Conservation (phyloP, 2,113 vertebrate species). For the Ivindomyrus marchei region DNA sequence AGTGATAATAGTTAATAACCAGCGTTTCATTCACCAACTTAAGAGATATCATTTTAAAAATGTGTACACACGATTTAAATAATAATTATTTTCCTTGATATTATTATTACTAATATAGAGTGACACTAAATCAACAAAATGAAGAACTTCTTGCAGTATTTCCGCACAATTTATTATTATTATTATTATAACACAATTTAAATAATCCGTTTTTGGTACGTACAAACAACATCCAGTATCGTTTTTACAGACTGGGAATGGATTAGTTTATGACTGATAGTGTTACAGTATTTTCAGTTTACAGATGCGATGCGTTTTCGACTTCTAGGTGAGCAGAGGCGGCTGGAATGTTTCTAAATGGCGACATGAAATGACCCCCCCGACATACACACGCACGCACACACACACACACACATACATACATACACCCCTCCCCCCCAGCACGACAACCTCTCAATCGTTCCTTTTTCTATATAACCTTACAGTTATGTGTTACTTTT, state of each 20-base stretch:
- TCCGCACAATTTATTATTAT: not conserved
- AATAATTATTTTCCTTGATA: not conserved
- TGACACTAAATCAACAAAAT: not conserved
- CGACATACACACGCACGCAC: not conserved
- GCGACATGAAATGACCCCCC: conserved; percentile 45
- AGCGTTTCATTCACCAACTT: not conserved
- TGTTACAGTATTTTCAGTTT: not conserved
- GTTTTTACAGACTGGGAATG: not conserved
- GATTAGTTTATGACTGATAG: not conserved
- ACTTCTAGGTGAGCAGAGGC: conserved; percentile 48
- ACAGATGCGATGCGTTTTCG: conserved; percentile 20
- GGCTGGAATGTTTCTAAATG: conserved; percentile 65
- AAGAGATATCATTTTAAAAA: not conserved
- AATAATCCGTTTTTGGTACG: not conserved
- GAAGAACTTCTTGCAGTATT: not conserved
- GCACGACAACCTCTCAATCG: not conserved
- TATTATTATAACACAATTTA: not conserved
- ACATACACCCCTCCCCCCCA: conserved; percentile 32
- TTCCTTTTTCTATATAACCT: conserved; percentile 45
- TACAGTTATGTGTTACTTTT: conserved; percentile 56
- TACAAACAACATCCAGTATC: not conserved
- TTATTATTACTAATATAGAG: not conserved
- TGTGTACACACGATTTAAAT: not conserved
- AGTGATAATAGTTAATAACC: not conserved
- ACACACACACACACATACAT: not conserved